Conservation (phyloP, 1,140 invertebrate genomes). For the Gonatopus flavifemur region DNA sequence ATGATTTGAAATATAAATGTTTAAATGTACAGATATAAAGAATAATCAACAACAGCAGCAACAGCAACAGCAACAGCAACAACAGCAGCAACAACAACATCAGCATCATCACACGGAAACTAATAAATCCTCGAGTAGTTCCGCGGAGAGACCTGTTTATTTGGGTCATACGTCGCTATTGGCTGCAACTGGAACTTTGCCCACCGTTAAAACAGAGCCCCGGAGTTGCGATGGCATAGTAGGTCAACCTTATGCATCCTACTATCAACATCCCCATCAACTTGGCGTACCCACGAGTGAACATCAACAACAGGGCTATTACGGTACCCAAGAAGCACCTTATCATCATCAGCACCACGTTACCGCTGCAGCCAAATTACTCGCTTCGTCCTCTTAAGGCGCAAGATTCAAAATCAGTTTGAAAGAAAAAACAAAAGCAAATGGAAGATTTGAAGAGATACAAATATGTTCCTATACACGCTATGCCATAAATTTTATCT, state of each 20-base stretch:
- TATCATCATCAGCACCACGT: conserved; percentile 82
- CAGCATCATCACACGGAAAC: conserved; percentile 48
- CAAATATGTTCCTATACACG: too few species aligned
- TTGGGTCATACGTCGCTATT: conserved; percentile 52
- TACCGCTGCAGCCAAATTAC: conserved; percentile 74
- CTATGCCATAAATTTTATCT: too few species aligned
- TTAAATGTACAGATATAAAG: conserved; percentile 43
- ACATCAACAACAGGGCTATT: conserved; percentile 51
- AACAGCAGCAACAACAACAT: conserved; percentile 35
- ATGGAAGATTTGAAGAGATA: too few species aligned
- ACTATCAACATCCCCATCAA: conserved; percentile 56
- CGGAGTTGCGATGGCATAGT: conserved; percentile 52
- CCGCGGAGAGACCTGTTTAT: conserved; percentile 49
- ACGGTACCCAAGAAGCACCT: conserved; percentile 49
- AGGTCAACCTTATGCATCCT: conserved; percentile 50
- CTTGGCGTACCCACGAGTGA: conserved; percentile 46
- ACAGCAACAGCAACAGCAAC: conserved; percentile 24
- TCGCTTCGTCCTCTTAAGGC: conserved; percentile 81
- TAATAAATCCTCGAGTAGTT: conserved; percentile 35
- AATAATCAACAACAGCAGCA: conserved; percentile 30
- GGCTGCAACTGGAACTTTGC: conserved; percentile 38
- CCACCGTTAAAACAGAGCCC: conserved; percentile 56
- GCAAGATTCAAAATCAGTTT: too few species aligned
- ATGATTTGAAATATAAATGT: not conserved
- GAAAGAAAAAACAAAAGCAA: too few species aligned